These are phyloP conservation scores for Beaufortia kweichowensis DNA, from an alignment of 2,113 vertebrate species.

Conservation along the genomic window DNA sequence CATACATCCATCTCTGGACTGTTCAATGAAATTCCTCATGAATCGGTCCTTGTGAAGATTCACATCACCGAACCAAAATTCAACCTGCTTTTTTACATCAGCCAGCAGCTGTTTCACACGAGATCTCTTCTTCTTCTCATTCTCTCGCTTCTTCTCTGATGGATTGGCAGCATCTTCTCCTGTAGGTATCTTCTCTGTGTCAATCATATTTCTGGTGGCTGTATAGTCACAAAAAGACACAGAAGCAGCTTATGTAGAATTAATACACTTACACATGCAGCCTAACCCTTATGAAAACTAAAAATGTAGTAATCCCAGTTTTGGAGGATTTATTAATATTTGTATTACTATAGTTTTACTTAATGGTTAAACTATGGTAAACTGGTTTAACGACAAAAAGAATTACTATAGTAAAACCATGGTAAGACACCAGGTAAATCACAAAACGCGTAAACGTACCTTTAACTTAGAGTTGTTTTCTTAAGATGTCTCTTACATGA, in stretches of 20 bases:
- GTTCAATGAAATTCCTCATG: conserved; percentile 87
- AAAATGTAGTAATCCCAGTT: too few species aligned
- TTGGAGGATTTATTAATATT: too few species aligned
- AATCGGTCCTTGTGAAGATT: conserved; percentile 96
- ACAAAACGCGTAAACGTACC: background rate
- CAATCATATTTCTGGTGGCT: conserved; percentile 63
- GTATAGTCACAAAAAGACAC: background rate
- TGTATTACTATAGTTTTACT: too few species aligned
- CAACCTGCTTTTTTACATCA: conserved; percentile 94
- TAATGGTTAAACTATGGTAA: too few species aligned
- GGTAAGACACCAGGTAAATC: background rate
- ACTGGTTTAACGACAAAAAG: too few species aligned
- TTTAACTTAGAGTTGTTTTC: background rate
- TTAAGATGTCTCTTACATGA: background rate
- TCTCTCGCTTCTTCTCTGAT: conserved; percentile 82
- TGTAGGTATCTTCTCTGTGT: conserved; percentile 72
- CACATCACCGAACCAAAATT: conserved; percentile 98
- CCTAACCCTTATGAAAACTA: too few species aligned
- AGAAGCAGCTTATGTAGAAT: background rate
- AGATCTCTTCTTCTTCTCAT: conserved; percentile 92
- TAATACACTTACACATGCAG: background rate
- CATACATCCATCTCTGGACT: conserved; percentile 94
- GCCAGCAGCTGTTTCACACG: conserved; percentile 93
- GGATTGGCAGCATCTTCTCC: conserved; percentile 66
- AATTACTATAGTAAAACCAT: too few species aligned